phyloP scores from a whole-genome alignment of 1,140 invertebrate species.

The Platyscapa corneri region DNA sequence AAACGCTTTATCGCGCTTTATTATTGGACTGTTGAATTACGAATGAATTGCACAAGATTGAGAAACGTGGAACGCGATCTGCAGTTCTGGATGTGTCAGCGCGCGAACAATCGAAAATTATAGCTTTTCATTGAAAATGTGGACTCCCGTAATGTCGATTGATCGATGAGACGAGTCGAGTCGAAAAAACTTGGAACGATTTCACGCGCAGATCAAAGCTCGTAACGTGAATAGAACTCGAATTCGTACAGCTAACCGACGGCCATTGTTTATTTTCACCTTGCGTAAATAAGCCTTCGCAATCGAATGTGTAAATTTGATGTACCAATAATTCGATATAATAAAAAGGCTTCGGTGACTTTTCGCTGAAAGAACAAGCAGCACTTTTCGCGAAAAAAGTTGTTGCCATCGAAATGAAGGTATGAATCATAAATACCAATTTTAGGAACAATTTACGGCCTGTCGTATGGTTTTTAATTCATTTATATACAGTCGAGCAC shows the following conservation, averaged over 20 bases:
- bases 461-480: neutral
- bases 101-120: too few species aligned
- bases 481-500: conserved; percentile 8
- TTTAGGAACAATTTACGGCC: conserved; percentile 29
- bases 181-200: too few species aligned
- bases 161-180: too few species aligned
- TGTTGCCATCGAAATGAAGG: neutral
- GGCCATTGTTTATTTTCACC: neutral
- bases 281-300: neutral
- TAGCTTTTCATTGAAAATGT: too few species aligned
- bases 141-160: too few species aligned
- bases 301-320: neutral
- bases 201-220: too few species aligned
- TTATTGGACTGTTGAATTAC: too few species aligned
- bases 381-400: neutral
- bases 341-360: neutral
- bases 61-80: too few species aligned
- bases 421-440: conserved; percentile 26
- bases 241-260: neutral
- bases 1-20: too few species aligned
- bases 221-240: too few species aligned
- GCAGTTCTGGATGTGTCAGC: too few species aligned
- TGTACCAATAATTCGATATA: neutral
- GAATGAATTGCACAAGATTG: too few species aligned
- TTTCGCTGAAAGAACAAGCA: neutral